Base-by-base conservation (phyloP, 2,888 invertebrate genomes). In the Catotricha subobsoleta region DNA sequence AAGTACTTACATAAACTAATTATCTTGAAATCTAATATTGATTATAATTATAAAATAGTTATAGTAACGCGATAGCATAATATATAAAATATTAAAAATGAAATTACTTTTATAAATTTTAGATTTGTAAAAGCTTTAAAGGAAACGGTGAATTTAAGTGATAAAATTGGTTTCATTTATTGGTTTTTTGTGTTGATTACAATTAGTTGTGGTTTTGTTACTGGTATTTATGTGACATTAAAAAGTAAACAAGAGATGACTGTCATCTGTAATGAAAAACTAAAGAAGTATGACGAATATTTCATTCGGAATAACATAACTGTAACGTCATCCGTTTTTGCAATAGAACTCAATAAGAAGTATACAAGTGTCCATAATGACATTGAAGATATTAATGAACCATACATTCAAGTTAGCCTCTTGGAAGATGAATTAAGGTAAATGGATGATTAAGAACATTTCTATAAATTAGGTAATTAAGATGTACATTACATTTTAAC, bases 111-210 rank as follows among this genome's bases (percentile, higher is more conserved):
- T 12, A 34, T 19, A 10, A 19, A 9, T 16, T 34, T 12, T 12
- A 39, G 39, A 39, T 39, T 39, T 20, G 20, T 9, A 12, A 16
- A 29, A 2, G 20, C 7, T 13, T 13, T 39, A 20, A 7, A 29
- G 3, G n/a, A 29, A 20, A 39, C 39, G 15, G 30, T 39, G 2
- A 39, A 15, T n/a, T 15, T 39, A 7, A 39, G 28, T 7, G 28
- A 39, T 21, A 39, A 19, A 39, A 19, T 39, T 9, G 29, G 28
- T 15, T 39, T 9, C 9, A 19, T 39, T 19, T 39, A 39, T 30
- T 39, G 39, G 39, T 39, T 27, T 39, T 12, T 29, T n/a, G 39
- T 39, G 4, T 28, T 39, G n/a, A 10, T 21, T 9, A 28, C 28
- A 18, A 28, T 21, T 5, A 29, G 29, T 9, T 39, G 19, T 30